These are phyloP conservation scores for Caenorhabditis sp. DNA, from an alignment of 2,888 invertebrate species.

Conservation along the genomic window DNA sequence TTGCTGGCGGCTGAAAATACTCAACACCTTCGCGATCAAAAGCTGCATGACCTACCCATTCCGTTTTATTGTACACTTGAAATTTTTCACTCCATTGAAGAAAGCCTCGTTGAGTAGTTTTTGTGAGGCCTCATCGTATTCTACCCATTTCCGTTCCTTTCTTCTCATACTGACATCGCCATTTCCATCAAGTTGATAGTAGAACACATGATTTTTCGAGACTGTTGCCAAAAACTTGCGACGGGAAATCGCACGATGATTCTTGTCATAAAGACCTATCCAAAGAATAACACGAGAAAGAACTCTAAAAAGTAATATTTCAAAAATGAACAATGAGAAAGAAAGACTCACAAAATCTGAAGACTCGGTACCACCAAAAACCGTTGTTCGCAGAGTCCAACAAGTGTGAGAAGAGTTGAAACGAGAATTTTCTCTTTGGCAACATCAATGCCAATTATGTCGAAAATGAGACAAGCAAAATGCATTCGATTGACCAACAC, in stretches of 20 bases:
- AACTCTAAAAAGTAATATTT: slow-evolving; percentile 21
- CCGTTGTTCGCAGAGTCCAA: slow-evolving; percentile 1
- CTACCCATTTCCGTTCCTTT: slow-evolving; percentile 36
- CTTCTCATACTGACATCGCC: slow-evolving; percentile 14
- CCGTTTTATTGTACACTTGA: background rate
- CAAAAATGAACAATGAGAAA: too few species aligned
- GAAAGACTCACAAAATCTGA: slow-evolving; percentile 12
- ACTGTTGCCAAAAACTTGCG: slow-evolving; percentile 8
- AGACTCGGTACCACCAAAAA: background rate
- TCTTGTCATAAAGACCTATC: slow-evolving; percentile 59
- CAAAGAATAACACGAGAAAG: slow-evolving; percentile 54
- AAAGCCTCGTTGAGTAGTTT: slow-evolving; percentile 39
- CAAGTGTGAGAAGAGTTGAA: background rate
- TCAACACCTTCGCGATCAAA: background rate
- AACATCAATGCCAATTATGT: slow-evolving; percentile 37
- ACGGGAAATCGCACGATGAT: background rate
- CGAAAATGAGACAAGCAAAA: slow-evolving; percentile 50
- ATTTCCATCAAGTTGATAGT: slow-evolving; percentile 10
- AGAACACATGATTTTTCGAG: slow-evolving; percentile 16
- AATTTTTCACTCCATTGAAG: slow-evolving; percentile 21
- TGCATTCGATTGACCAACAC: slow-evolving; percentile 44
- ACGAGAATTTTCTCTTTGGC: background rate
- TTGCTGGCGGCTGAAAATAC: slow-evolving; percentile 22
- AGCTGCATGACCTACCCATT: background rate
- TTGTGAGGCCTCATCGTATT: slow-evolving; percentile 18